A percentile compares a stretch with the other conserved stretches of the same genome.
These are phyloP conservation scores for Sclerodermus sp. DNA, from an alignment of 2,888 invertebrate species.

Conservation along the genomic window DNA sequence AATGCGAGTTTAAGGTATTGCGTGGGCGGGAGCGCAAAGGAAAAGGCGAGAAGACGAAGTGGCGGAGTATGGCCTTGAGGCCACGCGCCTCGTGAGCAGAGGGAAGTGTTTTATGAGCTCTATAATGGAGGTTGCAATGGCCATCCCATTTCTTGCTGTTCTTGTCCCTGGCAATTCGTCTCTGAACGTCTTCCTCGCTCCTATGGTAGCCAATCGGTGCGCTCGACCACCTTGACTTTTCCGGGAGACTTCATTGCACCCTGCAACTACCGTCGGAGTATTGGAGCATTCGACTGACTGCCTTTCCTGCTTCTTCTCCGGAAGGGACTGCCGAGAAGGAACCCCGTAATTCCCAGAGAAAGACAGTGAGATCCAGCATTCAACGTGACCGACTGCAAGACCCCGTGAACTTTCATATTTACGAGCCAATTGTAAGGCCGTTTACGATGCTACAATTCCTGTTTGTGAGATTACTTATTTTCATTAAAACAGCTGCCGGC, in stretches of 20 bases:
- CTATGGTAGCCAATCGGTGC: slow-evolving; percentile 5
- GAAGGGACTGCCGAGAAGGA: not conserved
- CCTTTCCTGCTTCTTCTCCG: not conserved
- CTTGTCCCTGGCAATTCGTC: slow-evolving; percentile 7
- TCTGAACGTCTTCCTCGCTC: slow-evolving; percentile 3
- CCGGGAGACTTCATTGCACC: not conserved
- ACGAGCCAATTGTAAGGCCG: slow-evolving; percentile 41
- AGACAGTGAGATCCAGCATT: not conserved
- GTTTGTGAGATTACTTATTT: slow-evolving; percentile 53
- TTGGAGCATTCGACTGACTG: not conserved
- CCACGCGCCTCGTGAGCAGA: slow-evolving; percentile 46
- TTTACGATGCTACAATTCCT: slow-evolving; percentile 51
- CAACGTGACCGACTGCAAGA: too few relatives aligned
- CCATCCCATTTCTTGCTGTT: slow-evolving; percentile 30
- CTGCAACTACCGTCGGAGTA: not conserved
- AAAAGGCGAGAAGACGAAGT: slow-evolving; percentile 24
- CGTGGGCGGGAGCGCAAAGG: slow-evolving; percentile 6
- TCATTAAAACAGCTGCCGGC: slow-evolving; percentile 47
- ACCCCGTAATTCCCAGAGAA: not conserved
- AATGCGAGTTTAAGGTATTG: not conserved
- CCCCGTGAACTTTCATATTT: slow-evolving; percentile 48
- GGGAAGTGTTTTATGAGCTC: slow-evolving; percentile 46
- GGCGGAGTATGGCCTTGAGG: slow-evolving; percentile 40
- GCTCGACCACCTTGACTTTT: slow-evolving; percentile 2
- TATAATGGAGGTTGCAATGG: slow-evolving; percentile 47